These are phyloP conservation scores for Marcusenius ussheri DNA, from an alignment of 2,113 vertebrate species.

Conservation along the genomic window DNA sequence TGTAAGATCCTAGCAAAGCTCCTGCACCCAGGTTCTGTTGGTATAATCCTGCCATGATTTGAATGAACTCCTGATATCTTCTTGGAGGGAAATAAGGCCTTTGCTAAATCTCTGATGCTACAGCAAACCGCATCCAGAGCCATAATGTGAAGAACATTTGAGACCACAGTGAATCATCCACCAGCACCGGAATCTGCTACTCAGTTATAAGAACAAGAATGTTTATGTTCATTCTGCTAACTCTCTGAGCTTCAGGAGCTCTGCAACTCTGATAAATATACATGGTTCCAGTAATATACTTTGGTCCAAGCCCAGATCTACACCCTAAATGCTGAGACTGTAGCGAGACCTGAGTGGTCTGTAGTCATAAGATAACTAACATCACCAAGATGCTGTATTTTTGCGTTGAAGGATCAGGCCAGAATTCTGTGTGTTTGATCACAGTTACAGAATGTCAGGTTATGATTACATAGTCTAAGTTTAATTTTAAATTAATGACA, in stretches of 20 bases:
- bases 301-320: background rate
- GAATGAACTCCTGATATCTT: background rate
- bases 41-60: background rate
- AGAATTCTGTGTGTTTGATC: background rate
- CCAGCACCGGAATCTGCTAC: background rate
- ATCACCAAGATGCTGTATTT: background rate
- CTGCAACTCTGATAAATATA: background rate
- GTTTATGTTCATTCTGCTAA: background rate
- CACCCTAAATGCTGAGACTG: background rate
- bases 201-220: background rate
- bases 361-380: background rate
- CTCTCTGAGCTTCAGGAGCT: background rate
- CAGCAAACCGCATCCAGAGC: background rate
- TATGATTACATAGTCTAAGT: background rate
- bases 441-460: background rate
- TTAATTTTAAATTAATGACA: background rate
- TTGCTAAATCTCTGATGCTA: background rate
- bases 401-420: background rate
- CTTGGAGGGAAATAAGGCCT: background rate
- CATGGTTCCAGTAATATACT: background rate
- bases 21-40: background rate
- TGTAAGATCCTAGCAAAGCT: background rate
- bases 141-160: background rate
- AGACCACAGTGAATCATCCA: background rate
- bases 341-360: background rate